Base-by-base conservation (phyloP, 1,140 invertebrate species). In the Mylabris phalerata region DNA sequence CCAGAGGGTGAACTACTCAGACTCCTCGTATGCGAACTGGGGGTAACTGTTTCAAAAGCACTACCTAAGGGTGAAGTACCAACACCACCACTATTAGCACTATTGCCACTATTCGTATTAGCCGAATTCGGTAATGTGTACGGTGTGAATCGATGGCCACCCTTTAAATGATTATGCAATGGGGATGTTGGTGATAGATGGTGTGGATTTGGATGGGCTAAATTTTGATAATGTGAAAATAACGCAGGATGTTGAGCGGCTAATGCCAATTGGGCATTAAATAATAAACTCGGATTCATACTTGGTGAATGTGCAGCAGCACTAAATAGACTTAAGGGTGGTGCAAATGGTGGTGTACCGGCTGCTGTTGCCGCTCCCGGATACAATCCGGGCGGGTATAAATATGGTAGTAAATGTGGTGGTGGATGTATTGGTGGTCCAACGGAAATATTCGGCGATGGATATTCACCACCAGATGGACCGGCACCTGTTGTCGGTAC, bases 381-480 rank as follows among this genome's bases (percentile, higher is more conserved):
- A 75, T 93, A 93, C 48, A 94, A 76, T 2, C 88, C 89, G n/a
- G 87, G 88, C 0, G 88, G 87, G 72, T 93, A 93, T 10, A 95
- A 82, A 78, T 93, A 95, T 54, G 91, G 92, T 62, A 94, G 77
- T 48, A 93, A 78, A 71, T 85, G 84, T 40, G 84, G 82, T 10
- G 89, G 89, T 9, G 90, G 90, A 68, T 93, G 90, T 9, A 92
- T 85, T 6, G 92, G 90, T 13, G 90, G 90, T 7, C 92, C 91
- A 3, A 93, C 85, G 4, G 87, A 90, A 24, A 93, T 90, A 75
- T 92, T 92, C 2, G 89, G 89, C 43, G 88, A 83, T 2, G 89
- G 89, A 61, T 88, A 88, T 57, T 84, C 78, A 9, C 72, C 80
- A 13, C 72, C 80, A 13, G 74, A 80, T 7, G 81, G 80, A 27